Percentiles rank a stretch among this genome's conserved stretches.
Evolutionary conservation across 2,888 invertebrate species (phyloP).

Genomic region (Xiphydria camelus): DNA sequence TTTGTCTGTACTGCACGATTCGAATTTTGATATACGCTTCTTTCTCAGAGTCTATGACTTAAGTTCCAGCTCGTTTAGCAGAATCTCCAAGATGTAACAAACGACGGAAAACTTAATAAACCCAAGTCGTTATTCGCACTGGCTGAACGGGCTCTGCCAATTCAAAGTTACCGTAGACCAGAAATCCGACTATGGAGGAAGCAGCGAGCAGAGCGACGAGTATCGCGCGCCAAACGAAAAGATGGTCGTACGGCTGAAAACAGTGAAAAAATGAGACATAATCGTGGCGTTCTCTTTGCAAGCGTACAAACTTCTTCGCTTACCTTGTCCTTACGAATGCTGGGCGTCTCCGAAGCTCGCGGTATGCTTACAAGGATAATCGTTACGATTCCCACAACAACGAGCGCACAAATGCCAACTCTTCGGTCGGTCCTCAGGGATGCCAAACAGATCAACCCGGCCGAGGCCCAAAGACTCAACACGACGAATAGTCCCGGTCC

Average conservation of each 20-base stretch:
- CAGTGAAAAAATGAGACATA: slow-evolving; percentile 20
- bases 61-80: no score
- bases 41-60: no score
- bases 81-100: no score
- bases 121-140: slow-evolving; percentile 56
- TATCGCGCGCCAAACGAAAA: slow-evolving; percentile 60
- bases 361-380: slow-evolving; percentile 66
- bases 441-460: slow-evolving; percentile 67
- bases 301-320: slow-evolving; percentile 52
- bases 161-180: slow-evolving; percentile 59
- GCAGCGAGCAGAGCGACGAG: slow-evolving; percentile 57
- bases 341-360: slow-evolving; percentile 56
- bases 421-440: slow-evolving; percentile 69
- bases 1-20: no score
- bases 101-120: slow-evolving; percentile 42
- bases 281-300: slow-evolving; percentile 23
- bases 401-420: slow-evolving; percentile 66
- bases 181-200: slow-evolving; percentile 57
- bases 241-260: slow-evolving; percentile 62
- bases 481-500: slow-evolving; percentile 72
- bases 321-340: slow-evolving; percentile 59
- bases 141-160: slow-evolving; percentile 60
- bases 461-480: slow-evolving; percentile 67
- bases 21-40: no score
- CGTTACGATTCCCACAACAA: slow-evolving; percentile 63